Base-by-base conservation (phyloP, 2,888 invertebrate species). In the Trichogramma dendrolimi region DNA sequence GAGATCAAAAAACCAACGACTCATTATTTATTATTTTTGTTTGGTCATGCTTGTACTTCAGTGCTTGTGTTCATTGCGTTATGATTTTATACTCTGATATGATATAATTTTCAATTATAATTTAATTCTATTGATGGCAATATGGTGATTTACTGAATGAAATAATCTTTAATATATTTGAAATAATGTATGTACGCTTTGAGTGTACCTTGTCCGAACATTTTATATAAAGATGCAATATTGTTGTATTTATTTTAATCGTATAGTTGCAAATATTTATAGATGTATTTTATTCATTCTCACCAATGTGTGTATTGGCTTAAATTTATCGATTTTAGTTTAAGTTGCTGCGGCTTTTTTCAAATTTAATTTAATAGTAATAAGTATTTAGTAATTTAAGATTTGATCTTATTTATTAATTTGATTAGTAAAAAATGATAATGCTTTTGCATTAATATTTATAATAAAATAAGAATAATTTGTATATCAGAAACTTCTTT, bases 401-500 rank as follows among this genome's bases (percentile, higher is more conserved):
- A 52, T 7, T 43, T 43, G 38, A 51, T 47, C 27, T 58, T 27
- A 43, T 49, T 54, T 46, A 62, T 11, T 39, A 61, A 58, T 4
- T 42, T 51, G 43, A 55, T 49, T 49, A 46, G 55, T 43, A 39
- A n/a, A 27, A 27, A 50, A 40, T 51, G n/a, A 11, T 27, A 40
- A 52, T 58, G 62, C 47, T 58, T 58, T 58, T 51, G 42, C 55
- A 58, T 58, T 58, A 55, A n/a, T 58, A 55, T 59, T 54, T 52
- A 50, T 38, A 55, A 55, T 58, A 11, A 55, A 50, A 54, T 58
- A 14, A 14, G 2, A 41, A 14, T 40, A 54, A 50, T 56, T 56
- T 4, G 49, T 47, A 42, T 43, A 43, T 49, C 43, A 43, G n/a
- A 54, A 38, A 55, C 10, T 52, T 55, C 38, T 6, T 56, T 61